Percentiles rank a stretch among this genome's conserved stretches.
Conservation (phyloP, 2,113 vertebrate species). For the Pyrgilauda ruficollis region DNA sequence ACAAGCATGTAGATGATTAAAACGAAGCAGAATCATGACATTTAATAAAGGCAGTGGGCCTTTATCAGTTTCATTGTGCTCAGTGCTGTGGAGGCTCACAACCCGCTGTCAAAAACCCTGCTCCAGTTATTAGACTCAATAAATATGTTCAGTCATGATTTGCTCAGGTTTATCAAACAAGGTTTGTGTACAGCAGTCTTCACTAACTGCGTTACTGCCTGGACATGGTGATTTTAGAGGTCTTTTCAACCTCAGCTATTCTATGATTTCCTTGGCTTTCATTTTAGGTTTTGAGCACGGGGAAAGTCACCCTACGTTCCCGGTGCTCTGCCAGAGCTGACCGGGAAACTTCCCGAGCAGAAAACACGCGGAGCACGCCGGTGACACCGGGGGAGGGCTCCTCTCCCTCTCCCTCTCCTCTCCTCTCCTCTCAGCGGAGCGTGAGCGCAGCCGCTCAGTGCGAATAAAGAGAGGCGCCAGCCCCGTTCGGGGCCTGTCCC, state of each 20-base stretch:
- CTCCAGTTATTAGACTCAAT: neutral
- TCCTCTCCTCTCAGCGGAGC: rapidly evolving
- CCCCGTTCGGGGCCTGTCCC: neutral
- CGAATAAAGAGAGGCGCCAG: rapidly evolving
- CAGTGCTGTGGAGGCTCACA: neutral
- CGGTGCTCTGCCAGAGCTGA: neutral
- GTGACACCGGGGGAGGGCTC: rapidly evolving
- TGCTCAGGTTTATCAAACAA: neutral
- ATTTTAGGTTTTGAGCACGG: neutral
- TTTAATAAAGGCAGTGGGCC: neutral
- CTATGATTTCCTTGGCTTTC: rapidly evolving
- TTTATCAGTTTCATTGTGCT: neutral
- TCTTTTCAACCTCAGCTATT: neutral
- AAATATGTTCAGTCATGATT: neutral
- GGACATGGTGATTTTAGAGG: too few relatives aligned
- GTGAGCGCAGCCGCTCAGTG: rapidly evolving
- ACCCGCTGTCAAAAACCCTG: neutral
- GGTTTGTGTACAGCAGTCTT: neutral
- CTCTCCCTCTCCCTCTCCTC: rapidly evolving
- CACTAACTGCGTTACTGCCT: neutral
- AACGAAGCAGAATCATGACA: neutral
- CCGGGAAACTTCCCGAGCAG: neutral
- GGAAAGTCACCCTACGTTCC: rapidly evolving
- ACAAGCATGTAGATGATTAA: neutral
- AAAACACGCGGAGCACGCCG: rapidly evolving